Evolutionary conservation across 1,140 invertebrate species (phyloP), one percentile per base, ranked within the genome.

Genomic region (Trichonephila clavipes): DNA sequence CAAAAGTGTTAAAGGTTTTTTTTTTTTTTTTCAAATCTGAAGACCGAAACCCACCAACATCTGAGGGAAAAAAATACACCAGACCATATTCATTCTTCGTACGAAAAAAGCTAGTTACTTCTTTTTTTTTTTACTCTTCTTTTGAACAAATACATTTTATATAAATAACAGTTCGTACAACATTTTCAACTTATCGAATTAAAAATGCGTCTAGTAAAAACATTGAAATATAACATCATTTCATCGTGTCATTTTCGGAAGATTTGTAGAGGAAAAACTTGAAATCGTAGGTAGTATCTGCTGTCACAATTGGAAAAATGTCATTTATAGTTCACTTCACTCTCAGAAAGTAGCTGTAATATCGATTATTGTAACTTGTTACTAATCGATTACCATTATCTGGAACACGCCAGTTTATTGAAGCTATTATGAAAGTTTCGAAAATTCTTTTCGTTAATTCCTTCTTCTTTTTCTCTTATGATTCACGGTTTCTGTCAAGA

Each of bases 301-400:
- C 72, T 81, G 66, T 90, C 69, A 28, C 88, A 72, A 91, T 91
- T 59, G 89, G 89, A 82, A 91, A 91, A 83, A 91, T 83, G 89
- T 91, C 89, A 91, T 91, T 40, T 83, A 83, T 91, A 83, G 77
- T 83, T 91, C 81, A 83, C 61, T 62, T 83, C 89, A 72, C 59
- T 91, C 89, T 83, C 83, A 77, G 83, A 64, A 91, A 91, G 77
- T 83, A 82, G 77, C 81, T 91, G 72, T 72, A 64, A 82, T 91
- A 91, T 91, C 77, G 89, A 91, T 91, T 91, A 61, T 24, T 83
- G 89, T 83, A 91, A 91, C 89, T 91, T 91, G 89, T 91, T 91
- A 91, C 89, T 91, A 91, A 91, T 91, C 89, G 89, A 83, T 91
- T 91, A 91, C 72, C 89, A 91, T 91, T 91, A 91, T 91, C 89